These are phyloP conservation scores for Thunnus maccoyii DNA, from an alignment of 2,113 vertebrate genomes.

Conservation along the genomic window DNA sequence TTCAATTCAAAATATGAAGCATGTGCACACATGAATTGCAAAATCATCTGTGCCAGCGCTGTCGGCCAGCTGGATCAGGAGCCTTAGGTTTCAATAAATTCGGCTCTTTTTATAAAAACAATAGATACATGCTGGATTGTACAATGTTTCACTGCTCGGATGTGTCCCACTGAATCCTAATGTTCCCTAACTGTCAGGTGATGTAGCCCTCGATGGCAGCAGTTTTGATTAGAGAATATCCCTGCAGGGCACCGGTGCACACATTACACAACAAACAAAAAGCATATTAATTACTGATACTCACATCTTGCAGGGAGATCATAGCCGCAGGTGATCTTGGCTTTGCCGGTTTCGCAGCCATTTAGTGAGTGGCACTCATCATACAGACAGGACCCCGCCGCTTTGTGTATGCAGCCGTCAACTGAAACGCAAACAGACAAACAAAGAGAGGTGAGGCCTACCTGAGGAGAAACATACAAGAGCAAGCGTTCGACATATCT, in stretches of 20 bases:
- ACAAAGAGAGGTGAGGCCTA: slow-evolving; percentile 48
- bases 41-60: neutral
- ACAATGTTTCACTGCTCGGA: slow-evolving; percentile 3
- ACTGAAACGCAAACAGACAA: slow-evolving; percentile 84
- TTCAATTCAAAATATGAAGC: neutral
- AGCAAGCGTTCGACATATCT: slow-evolving; percentile 25
- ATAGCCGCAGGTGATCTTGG: slow-evolving; percentile 97
- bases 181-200: slow-evolving; percentile 47
- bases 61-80: slow-evolving; percentile 20
- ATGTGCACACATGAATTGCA: neutral
- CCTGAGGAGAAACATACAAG: slow-evolving; percentile 32
- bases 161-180: slow-evolving; percentile 49
- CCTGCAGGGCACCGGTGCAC: slow-evolving; percentile 11
- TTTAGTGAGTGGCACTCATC: slow-evolving; percentile 95
- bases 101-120: slow-evolving; percentile 30
- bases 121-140: slow-evolving; percentile 44
- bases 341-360: slow-evolving; percentile 95
- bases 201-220: slow-evolving; percentile 38
- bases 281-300: slow-evolving; percentile 77
- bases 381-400: slow-evolving; percentile 92
- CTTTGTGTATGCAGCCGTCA: slow-evolving; percentile 98
- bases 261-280: slow-evolving; percentile 34
- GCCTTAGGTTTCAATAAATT: slow-evolving; percentile 28
- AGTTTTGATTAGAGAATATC: slow-evolving; percentile 41
- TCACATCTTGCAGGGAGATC: slow-evolving; percentile 97